Percentiles rank a stretch among this genome's conserved stretches.
phyloP scores from a whole-genome alignment of 1,140 invertebrate species.

The Drosophila bipectinata region DNA sequence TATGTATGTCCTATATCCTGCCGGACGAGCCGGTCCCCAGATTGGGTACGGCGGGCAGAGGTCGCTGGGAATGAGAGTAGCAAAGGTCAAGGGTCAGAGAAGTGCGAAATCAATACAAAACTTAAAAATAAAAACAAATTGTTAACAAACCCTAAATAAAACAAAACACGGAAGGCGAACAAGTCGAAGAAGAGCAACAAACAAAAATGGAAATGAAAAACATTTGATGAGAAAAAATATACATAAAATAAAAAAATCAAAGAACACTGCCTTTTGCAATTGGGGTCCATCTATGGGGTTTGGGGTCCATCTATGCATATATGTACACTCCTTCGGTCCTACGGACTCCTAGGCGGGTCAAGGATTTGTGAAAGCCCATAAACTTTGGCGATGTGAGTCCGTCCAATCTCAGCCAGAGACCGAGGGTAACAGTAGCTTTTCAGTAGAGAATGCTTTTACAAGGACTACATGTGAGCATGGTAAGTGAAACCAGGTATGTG shows the following conservation, averaged over 20 bases:
- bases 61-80: slow-evolving; percentile 9
- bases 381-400: too few species aligned
- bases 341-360: too few species aligned
- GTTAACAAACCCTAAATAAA: slow-evolving; percentile 65
- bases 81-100: slow-evolving; percentile 11
- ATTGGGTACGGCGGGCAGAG: slow-evolving; percentile 1
- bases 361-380: too few species aligned
- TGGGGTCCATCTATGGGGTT: not conserved
- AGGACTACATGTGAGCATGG: not conserved
- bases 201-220: slow-evolving; percentile 59
- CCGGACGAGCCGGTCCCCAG: slow-evolving; percentile 10
- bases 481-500: not conserved
- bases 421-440: not conserved
- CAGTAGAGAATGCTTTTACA: not conserved
- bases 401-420: too few species aligned
- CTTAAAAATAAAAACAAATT: slow-evolving; percentile 64
- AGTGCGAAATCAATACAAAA: slow-evolving; percentile 52
- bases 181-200: slow-evolving; percentile 57
- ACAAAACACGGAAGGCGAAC: slow-evolving; percentile 19
- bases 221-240: slow-evolving; percentile 68
- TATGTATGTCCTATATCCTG: slow-evolving; percentile 40
- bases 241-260: slow-evolving; percentile 63
- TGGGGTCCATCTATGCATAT: not conserved
- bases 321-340: too few species aligned
- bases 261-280: slow-evolving; percentile 16